Evolutionary conservation across 2,888 invertebrate genomes (phyloP).

Genomic region (Tachina lurida): DNA sequence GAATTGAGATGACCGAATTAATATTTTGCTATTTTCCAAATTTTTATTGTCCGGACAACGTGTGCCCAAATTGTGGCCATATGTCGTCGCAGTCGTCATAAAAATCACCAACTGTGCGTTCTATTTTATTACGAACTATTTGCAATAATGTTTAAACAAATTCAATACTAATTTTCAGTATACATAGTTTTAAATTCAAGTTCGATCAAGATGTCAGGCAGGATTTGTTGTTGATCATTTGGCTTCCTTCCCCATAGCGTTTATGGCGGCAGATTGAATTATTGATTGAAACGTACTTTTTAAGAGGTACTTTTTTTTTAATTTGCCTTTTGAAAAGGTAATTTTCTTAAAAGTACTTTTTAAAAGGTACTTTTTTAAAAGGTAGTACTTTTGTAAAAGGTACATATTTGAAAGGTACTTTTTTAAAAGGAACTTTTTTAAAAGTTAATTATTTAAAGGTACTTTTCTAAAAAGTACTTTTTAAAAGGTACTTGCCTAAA

Average conservation of each 20-base stretch:
- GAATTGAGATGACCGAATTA: constrained; percentile 45
- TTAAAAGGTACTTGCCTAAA: too few relatives aligned
- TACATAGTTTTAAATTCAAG: background rate
- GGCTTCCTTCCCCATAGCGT: too few relatives aligned
- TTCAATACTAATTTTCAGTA: constrained; percentile 26
- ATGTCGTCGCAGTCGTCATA: constrained; percentile 26
- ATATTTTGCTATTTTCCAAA: background rate
- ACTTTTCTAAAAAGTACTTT: too few relatives aligned
- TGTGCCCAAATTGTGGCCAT: constrained; percentile 65
- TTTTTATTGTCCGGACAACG: constrained; percentile 29
- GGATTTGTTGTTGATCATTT: background rate
- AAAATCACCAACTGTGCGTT: constrained; percentile 53
- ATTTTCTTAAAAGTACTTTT: too few relatives aligned
- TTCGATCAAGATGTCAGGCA: background rate
- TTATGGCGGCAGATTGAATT: background rate
- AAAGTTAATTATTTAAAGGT: too few relatives aligned
- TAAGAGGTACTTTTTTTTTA: too few relatives aligned
- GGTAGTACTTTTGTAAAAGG: too few relatives aligned
- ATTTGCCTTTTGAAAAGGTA: too few relatives aligned
- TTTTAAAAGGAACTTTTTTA: too few relatives aligned
- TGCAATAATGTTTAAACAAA: constrained; percentile 54
- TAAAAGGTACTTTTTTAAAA: too few relatives aligned
- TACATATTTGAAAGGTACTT: too few relatives aligned
- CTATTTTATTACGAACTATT: constrained; percentile 13
- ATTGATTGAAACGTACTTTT: background rate